Evolutionary conservation across 2,888 invertebrate genomes (phyloP).

Genomic region (Apantesis nais): DNA sequence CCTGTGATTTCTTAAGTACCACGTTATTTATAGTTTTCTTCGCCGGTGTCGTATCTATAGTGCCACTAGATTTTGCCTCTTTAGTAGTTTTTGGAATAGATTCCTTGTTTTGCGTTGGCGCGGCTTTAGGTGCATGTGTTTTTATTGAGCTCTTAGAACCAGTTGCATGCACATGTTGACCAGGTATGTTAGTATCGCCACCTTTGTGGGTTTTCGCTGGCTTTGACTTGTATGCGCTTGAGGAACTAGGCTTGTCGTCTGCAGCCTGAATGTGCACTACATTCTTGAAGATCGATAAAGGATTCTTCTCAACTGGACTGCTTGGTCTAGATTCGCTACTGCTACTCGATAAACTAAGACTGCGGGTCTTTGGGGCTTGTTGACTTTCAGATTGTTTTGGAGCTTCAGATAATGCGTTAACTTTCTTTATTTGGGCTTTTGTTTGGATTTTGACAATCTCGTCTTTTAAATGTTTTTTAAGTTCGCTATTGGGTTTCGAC

Average conservation of each 20-base stretch:
- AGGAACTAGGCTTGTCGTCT: constrained; percentile 21
- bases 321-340: constrained; percentile 43
- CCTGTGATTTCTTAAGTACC: neutral
- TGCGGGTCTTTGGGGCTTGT: constrained; percentile 5
- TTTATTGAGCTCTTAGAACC: neutral
- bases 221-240: neutral
- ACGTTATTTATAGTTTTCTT: neutral
- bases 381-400: neutral
- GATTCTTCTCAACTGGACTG: constrained; percentile 50
- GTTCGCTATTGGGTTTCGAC: neutral
- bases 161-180: constrained; percentile 18
- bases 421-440: neutral
- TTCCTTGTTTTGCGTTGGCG: neutral
- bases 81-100: constrained; percentile 1
- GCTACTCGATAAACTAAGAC: constrained; percentile 36
- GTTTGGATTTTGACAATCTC: neutral
- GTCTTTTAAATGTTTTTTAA: neutral
- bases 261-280: constrained; percentile 71
- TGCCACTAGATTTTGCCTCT: constrained; percentile 1
- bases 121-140: neutral
- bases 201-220: constrained; percentile 12
- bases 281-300: constrained; percentile 65
- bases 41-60: neutral
- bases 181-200: constrained; percentile 18
- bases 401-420: neutral